These are phyloP conservation scores for Acanthurus lineatus DNA, from an alignment of 2,797 vertebrate genomes.

Conservation along the genomic window DNA sequence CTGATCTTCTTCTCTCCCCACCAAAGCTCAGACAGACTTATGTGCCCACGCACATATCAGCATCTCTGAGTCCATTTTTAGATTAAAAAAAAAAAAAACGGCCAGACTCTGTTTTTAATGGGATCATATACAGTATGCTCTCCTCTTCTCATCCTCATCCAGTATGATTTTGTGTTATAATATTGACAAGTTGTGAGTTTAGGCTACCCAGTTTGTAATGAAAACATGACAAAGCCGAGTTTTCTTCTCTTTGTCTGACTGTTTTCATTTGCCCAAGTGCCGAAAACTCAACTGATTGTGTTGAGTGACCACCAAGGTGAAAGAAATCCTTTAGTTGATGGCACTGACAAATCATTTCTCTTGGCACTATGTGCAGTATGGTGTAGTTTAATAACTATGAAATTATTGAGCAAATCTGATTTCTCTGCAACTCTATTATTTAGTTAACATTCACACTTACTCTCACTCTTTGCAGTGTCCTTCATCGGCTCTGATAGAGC, in stretches of 20 bases:
- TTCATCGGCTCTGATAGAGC: neutral
- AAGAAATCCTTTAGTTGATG: neutral
- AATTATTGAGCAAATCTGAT: neutral
- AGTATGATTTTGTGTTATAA: slow-evolving; percentile 22
- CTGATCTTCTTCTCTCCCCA: slow-evolving; percentile 42
- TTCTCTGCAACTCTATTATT: neutral
- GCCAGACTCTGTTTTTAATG: slow-evolving; percentile 6
- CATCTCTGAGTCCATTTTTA: slow-evolving; percentile 53
- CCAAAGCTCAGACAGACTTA: slow-evolving; percentile 39
- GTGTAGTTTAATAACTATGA: neutral
- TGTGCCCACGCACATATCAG: slow-evolving; percentile 13
- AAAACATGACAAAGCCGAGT: neutral
- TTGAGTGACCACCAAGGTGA: neutral
- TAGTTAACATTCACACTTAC: neutral
- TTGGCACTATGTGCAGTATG: neutral
- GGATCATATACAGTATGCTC: neutral
- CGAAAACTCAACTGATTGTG: slow-evolving; percentile 6
- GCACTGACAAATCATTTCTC: slow-evolving; percentile 22
- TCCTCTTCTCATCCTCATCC: slow-evolving; percentile 5
- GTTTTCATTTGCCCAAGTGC: slow-evolving; percentile 2
- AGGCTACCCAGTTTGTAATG: slow-evolving; percentile 5
- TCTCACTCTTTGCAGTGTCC: neutral
- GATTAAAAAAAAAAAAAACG: slow-evolving; percentile 25
- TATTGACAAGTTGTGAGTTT: slow-evolving; percentile 13
- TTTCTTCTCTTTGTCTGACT: neutral